phyloP scores from a whole-genome alignment of 1,140 invertebrate genomes.

The Agraylea sexmaculata region DNA sequence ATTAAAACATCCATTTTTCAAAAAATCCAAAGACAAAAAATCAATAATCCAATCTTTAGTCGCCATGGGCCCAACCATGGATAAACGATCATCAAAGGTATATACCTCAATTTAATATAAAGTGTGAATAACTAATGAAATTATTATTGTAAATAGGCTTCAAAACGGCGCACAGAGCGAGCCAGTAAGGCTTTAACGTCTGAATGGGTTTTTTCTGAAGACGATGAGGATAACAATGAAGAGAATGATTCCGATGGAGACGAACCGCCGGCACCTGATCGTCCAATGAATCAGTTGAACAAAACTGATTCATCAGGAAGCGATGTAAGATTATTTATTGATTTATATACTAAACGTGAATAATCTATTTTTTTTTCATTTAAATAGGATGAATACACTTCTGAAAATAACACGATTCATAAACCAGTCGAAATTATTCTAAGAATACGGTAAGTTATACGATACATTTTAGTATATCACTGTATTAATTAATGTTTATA shows the following conservation, averaged over 20 bases:
- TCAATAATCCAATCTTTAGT: conserved; percentile 87
- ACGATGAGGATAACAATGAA: not conserved
- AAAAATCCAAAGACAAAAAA: conserved; percentile 95
- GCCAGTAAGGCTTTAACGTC: not conserved
- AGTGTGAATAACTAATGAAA: too few species aligned
- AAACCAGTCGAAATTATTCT: not conserved
- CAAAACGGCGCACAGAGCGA: not conserved
- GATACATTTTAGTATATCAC: too few species aligned
- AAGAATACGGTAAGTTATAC: too few species aligned
- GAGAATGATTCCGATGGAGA: not conserved
- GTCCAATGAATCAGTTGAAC: conserved; percentile 43
- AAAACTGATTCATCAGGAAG: conserved; percentile 44
- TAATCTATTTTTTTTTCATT: not conserved
- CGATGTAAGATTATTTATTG: not conserved
- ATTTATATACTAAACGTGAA: not conserved
- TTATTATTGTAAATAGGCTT: too few species aligned
- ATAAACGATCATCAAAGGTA: conserved; percentile 74
- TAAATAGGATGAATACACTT: not conserved
- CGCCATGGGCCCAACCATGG: conserved; percentile 72
- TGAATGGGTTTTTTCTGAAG: not conserved
- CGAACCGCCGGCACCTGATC: conserved; percentile 14
- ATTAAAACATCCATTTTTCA: conserved; percentile 97
- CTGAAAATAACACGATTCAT: not conserved
- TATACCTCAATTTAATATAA: too few species aligned
- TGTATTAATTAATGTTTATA: conserved; percentile 53